Evolutionary conservation across 2,888 invertebrate genomes (phyloP), one percentile per base, ranked within the genome.

Genomic region (Drosophila kambysellisi): DNA sequence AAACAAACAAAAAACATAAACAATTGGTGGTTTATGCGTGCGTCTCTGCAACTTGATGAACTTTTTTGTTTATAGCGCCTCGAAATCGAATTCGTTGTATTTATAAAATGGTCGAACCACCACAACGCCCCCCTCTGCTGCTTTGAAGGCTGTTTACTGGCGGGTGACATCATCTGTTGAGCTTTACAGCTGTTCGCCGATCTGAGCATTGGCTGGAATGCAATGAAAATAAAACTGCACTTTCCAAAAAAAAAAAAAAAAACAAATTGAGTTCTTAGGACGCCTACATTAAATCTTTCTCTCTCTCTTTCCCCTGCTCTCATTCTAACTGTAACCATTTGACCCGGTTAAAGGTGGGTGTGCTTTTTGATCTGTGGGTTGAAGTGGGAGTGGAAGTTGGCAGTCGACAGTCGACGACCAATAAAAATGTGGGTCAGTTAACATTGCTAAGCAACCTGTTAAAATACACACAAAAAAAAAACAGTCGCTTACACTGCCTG

Each of bases 401-500:
- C 20, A 25, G 41, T 41, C 8, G 4, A 0, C 9, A 41, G 41
- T 39, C 20, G 20, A 12, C 20, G 12, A 20, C 20, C n/a, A 46
- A 20, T 46, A 12, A 12, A 20, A 46, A 46, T 46, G 46, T 46
- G 15, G 15, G 46, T 46, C 25, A 46, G 15, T 46, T 46, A 25
- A 46, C 46, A 25, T 25, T 25, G 46, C 48, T 82, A 89, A 76
- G 89, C 88, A 89, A 88, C 74, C 68, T 74, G 77, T 57, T 64
- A 60, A 57, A 25, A 4, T 46, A 20, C 12, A 7, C 12, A 9
- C 25, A 25, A 8, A 39, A 4, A 20, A 9, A 11, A 43, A 43
- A 11, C 11, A 43, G 11, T 20, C 0, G 11, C 2, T 2, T 43
- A 20, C 20, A 43, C 2, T 20, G 20, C 43, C 20, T 20, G 43